Base-by-base conservation (phyloP, 2,113 vertebrate genomes). In the Bos taurus region DNA sequence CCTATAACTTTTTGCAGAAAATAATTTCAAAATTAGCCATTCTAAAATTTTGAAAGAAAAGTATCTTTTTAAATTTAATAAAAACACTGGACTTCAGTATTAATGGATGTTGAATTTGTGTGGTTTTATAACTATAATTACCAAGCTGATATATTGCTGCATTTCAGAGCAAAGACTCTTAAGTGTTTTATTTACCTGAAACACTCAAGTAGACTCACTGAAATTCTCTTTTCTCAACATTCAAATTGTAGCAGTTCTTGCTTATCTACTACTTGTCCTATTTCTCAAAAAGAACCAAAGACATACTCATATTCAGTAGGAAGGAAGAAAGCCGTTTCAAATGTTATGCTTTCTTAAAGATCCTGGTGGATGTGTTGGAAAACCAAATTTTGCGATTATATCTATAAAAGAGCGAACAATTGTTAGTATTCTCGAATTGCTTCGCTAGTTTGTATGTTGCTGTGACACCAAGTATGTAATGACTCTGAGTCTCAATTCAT, bases 401-500 rank as follows among this genome's bases (percentile, higher is more conserved):
- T 95, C 78, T 84, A 95, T 96, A 78, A 95, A 93, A 96, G 15
- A 54, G 91, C 28, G 94, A 98, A 95, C 28, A 0, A 97, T 98
- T 54, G 23, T 98, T 96, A 95, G 4, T 83, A 97, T 96, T 86
- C 78, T 67, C 90, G 82, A 96, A 88, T 95, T 97, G 80, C 80
- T 96, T 96, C 28, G 11, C 95, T 92, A 96, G 94, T 95, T 98
- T 97, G 0, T 80, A 48, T 50, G 94, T 8, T 87, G 64, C 89
- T 97, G 90, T 98, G 98, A 90, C 71, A 94, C 52, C 59, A 87
- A 97, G 90, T 89, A 95, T 96, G 88, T 97, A 98, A 98, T 97
- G 98, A 98, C 94, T 97, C 97, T 19, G 59, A 94, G 97, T 90
- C 95, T 98, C 96, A 97, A 95, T 86, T 97, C 98, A 97, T 98